A percentile compares a stretch with the other conserved stretches of the same genome.
phyloP scores from a whole-genome alignment of 2,888 invertebrate species.

The Bembecia ichneumoniformis region DNA sequence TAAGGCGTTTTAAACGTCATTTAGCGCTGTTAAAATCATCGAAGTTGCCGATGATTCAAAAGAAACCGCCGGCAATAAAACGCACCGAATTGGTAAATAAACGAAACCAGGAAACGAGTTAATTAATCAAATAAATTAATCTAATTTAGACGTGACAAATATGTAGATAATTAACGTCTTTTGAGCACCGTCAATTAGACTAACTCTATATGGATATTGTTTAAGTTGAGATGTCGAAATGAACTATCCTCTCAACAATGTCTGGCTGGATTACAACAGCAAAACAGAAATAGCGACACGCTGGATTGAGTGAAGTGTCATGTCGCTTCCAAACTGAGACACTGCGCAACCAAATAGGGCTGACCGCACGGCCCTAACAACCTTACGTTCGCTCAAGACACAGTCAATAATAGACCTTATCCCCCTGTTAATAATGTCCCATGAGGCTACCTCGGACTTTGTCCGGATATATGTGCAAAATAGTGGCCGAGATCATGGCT shows the following conservation, averaged over 20 bases:
- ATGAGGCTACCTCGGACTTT: not conserved
- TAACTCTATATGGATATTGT: not conserved
- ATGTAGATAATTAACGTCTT: too few species aligned
- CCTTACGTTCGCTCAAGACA: not conserved
- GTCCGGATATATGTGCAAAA: constrained; percentile 20
- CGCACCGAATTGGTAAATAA: constrained; percentile 8
- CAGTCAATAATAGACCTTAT: too few species aligned
- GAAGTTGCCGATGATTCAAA: constrained; percentile 10
- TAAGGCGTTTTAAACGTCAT: constrained; percentile 9
- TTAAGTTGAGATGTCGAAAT: not conserved
- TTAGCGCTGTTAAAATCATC: constrained; percentile 5
- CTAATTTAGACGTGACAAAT: not conserved
- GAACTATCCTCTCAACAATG: constrained; percentile 14
- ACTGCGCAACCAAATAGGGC: constrained; percentile 40
- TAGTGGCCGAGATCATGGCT: constrained; percentile 40
- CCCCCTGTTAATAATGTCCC: too few species aligned
- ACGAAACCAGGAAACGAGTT: not conserved
- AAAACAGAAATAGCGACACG: constrained; percentile 27
- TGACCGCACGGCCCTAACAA: constrained; percentile 19
- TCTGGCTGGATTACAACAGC: constrained; percentile 21
- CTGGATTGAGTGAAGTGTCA: constrained; percentile 40
- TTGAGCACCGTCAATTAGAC: not conserved
- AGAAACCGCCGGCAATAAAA: constrained; percentile 9
- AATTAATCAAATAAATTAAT: not conserved
- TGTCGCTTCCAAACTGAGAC: constrained; percentile 35